Percentiles rank a stretch among this genome's conserved stretches.
These are phyloP conservation scores for Ephydatia muelleri DNA, from an alignment of 37 sponge, comb jelly and placozoan genomes.

Conservation along the genomic window DNA sequence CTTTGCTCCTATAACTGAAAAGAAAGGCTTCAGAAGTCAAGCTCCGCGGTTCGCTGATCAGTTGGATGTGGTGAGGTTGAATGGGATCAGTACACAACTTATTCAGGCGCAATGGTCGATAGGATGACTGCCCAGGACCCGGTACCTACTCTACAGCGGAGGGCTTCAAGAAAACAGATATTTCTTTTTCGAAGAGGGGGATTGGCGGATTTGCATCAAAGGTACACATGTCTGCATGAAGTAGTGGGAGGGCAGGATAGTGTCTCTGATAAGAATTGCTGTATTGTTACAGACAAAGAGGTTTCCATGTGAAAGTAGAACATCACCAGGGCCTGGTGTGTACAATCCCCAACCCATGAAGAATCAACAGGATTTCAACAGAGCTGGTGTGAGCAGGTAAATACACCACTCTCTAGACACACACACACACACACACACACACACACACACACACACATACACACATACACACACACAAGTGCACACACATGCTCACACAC, in stretches of 20 bases:
- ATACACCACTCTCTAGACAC: conserved; percentile 47
- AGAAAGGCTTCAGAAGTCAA: conserved; percentile 77
- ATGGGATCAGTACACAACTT: background rate
- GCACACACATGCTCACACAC: background rate
- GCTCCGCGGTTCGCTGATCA: conserved; percentile 70
- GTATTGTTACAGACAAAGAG: too few relatives aligned
- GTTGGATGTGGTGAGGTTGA: conserved; percentile 35
- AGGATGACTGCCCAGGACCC: conserved; percentile 84
- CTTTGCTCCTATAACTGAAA: conserved; percentile 66
- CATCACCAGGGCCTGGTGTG: conserved; percentile 44
- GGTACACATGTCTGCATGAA: conserved; percentile 21
- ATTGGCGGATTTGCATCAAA: conserved; percentile 84
- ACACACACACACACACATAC: too few relatives aligned
- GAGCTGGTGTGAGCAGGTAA: conserved; percentile 17
- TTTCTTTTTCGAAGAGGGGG: conserved; percentile 66
- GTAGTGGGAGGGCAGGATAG: background rate
- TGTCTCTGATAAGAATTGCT: too few relatives aligned
- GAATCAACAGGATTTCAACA: conserved; percentile 20
- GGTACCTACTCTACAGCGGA: conserved; percentile 40
- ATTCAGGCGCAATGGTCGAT: background rate
- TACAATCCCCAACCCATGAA: conserved; percentile 30
- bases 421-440: conserved; percentile 23
- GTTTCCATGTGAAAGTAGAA: conserved; percentile 5
- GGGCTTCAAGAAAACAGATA: background rate
- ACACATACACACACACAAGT: too few relatives aligned